Percentiles rank a stretch among this genome's conserved stretches.
Evolutionary conservation across 2,888 invertebrate species (phyloP).

Genomic region (Cantharis flavilabris): DNA sequence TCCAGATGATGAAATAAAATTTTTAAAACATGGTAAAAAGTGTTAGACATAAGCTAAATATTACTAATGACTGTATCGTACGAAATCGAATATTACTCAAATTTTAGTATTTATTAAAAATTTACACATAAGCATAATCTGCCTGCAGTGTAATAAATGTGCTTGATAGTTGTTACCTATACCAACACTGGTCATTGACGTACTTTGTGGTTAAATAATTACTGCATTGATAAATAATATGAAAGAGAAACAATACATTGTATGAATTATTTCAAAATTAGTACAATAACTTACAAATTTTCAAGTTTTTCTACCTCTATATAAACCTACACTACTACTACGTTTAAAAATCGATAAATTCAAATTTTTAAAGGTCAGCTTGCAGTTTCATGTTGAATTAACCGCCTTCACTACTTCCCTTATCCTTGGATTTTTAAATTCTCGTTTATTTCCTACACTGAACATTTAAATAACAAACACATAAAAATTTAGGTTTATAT

Average conservation of each 20-base stretch:
- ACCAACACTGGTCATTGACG: slow-evolving; percentile 13
- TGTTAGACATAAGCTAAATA: background rate
- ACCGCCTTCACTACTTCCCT: background rate
- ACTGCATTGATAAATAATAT: slow-evolving; percentile 7
- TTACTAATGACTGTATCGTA: background rate
- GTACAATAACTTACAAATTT: background rate
- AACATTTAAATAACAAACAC: background rate
- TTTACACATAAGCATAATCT: background rate
- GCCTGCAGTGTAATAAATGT: background rate
- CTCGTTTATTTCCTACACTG: background rate
- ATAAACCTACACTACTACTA: background rate
- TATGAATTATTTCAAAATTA: slow-evolving; percentile 6
- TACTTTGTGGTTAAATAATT: slow-evolving; percentile 13
- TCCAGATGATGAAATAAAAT: background rate
- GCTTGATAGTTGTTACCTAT: slow-evolving; percentile 9
- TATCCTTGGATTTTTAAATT: background rate
- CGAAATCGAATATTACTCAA: background rate
- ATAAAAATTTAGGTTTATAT: background rate
- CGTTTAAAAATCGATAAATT: background rate
- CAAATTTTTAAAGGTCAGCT: background rate
- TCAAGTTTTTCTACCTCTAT: background rate
- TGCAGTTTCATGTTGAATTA: background rate
- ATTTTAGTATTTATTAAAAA: background rate
- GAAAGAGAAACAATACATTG: slow-evolving; percentile 6
- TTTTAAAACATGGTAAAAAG: background rate